Conservation (phyloP, 2,888 invertebrate species). For the Cactoblastis cactorum region DNA sequence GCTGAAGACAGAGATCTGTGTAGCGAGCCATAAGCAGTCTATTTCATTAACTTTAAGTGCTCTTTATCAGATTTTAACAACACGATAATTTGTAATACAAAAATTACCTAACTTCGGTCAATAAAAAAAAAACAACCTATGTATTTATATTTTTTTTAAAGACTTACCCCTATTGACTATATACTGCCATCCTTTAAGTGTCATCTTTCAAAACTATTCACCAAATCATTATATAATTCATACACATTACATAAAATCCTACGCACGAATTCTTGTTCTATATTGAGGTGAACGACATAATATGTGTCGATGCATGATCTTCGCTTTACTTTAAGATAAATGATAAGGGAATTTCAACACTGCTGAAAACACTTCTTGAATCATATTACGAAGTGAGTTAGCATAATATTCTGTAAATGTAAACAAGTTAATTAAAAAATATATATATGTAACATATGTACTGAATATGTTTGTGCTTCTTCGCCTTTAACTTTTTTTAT, state of each 20-base stretch:
- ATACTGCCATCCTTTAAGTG: constrained; percentile 59
- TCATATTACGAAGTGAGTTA: background rate
- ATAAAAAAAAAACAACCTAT: too few relatives aligned
- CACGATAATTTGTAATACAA: background rate
- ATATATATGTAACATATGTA: too few relatives aligned
- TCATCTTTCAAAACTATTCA: constrained; percentile 31
- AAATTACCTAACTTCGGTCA: background rate
- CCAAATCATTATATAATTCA: background rate
- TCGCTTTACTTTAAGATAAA: constrained; percentile 7
- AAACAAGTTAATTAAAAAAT: too few relatives aligned
- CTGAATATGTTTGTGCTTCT: too few relatives aligned
- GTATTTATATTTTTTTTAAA: too few relatives aligned
- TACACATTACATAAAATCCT: background rate
- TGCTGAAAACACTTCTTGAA: background rate
- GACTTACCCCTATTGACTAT: constrained; percentile 57
- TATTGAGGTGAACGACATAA: background rate
- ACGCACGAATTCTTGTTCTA: background rate
- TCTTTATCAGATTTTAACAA: too few relatives aligned
- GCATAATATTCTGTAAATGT: too few relatives aligned
- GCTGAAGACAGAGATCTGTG: too few relatives aligned
- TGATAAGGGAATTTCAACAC: constrained; percentile 4
- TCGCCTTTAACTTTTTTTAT: too few relatives aligned
- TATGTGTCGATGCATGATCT: background rate
- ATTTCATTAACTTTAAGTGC: too few relatives aligned
- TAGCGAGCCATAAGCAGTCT: too few relatives aligned